These are phyloP conservation scores for Paratilapia polleni DNA, from an alignment of 2,113 vertebrate species.

Conservation along the genomic window DNA sequence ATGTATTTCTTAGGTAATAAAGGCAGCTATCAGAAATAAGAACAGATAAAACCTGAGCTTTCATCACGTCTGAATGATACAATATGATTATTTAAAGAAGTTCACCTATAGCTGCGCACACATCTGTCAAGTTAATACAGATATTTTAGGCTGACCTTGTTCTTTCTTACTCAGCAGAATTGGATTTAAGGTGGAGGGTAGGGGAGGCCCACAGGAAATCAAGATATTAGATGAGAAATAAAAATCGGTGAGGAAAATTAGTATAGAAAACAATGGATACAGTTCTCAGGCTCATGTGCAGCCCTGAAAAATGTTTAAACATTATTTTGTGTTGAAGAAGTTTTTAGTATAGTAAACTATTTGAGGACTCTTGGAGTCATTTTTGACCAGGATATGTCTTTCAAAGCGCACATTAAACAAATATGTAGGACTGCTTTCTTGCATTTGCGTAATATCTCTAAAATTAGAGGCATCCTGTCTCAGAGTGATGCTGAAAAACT, in stretches of 20 bases:
- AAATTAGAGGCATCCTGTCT: no score
- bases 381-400: no score
- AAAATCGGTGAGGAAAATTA: no score
- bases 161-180: not conserved
- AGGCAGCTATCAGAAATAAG: accelerated
- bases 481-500: no score
- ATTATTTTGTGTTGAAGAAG: no score
- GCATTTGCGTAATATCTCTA: no score
- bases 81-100: not conserved
- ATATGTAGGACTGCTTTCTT: no score
- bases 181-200: not conserved
- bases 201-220: accelerated
- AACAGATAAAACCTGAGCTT: not conserved
- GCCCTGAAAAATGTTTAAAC: no score
- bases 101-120: not conserved
- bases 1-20: not conserved
- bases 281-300: not conserved
- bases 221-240: not conserved
- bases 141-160: not conserved
- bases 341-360: no score
- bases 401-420: no score
- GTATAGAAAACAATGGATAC: not conserved
- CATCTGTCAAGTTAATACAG: not conserved
- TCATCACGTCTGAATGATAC: not conserved
- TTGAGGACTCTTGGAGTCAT: no score